These are phyloP conservation scores for Brachyhypopomus gauderio DNA, from an alignment of 2,113 vertebrate species.

Conservation along the genomic window DNA sequence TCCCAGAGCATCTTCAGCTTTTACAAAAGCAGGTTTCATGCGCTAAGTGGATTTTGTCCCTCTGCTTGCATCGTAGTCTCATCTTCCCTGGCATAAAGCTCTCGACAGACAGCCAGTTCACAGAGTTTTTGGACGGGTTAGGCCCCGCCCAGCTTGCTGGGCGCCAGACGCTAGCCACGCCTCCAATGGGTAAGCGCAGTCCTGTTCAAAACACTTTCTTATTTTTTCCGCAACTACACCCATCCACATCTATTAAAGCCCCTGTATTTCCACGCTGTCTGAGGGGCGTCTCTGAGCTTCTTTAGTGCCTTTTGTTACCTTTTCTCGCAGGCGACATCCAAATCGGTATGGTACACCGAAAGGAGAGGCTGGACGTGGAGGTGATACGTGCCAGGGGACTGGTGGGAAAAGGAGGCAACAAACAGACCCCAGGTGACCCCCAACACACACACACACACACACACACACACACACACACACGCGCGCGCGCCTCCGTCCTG, in stretches of 20 bases:
- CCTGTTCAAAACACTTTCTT: neutral
- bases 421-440: constrained; percentile 91
- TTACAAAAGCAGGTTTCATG: neutral
- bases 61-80: constrained; percentile 75
- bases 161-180: constrained; percentile 93
- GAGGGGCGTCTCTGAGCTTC: no score
- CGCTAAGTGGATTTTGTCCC: neutral
- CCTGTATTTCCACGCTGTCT: no score
- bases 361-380: constrained; percentile 95
- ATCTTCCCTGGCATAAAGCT: constrained; percentile 95
- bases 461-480: no score
- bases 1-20: neutral
- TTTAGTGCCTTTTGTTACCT: neutral
- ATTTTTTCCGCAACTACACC: no score
- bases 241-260: no score
- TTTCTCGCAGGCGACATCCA: constrained; percentile 89
- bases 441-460: no score
- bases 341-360: constrained; percentile 97
- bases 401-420: constrained; percentile 98
- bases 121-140: constrained; percentile 93
- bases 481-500: neutral
- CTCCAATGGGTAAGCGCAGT: constrained; percentile 87
- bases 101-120: constrained; percentile 93
- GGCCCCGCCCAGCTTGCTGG: constrained; percentile 95
- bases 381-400: constrained; percentile 96